These are phyloP conservation scores for Alcis repandata DNA, from an alignment of 2,888 invertebrate genomes.

Conservation along the genomic window DNA sequence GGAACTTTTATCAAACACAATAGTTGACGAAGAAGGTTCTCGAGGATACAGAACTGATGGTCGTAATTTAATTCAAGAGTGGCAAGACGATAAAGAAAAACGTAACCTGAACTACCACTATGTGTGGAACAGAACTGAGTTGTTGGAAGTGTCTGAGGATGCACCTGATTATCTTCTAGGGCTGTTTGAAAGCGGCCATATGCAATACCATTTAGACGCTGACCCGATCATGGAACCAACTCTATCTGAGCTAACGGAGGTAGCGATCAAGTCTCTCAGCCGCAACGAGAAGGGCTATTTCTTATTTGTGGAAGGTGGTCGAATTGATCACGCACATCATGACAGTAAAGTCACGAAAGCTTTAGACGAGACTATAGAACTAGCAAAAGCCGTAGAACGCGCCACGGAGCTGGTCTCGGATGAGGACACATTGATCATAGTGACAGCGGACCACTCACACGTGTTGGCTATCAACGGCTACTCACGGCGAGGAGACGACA, in stretches of 20 bases:
- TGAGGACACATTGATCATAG: conserved; percentile 92
- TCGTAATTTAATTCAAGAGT: conserved; percentile 88
- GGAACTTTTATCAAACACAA: conserved; percentile 87
- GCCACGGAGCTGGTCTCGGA: conserved; percentile 74
- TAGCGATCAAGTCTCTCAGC: conserved; percentile 90
- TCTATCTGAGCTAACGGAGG: conserved; percentile 81
- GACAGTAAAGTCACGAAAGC: conserved; percentile 85
- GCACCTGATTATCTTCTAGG: conserved; percentile 89
- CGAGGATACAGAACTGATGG: conserved; percentile 85
- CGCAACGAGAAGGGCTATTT: conserved; percentile 90
- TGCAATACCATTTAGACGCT: conserved; percentile 89
- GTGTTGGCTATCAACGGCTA: conserved; percentile 90
- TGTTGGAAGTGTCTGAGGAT: conserved; percentile 70
- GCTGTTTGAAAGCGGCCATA: conserved; percentile 87
- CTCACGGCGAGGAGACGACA: conserved; percentile 80
- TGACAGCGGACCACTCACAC: conserved; percentile 92
- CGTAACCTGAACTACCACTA: conserved; percentile 75
- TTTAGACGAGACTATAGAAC: conserved; percentile 89
- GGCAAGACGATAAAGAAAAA: conserved; percentile 83
- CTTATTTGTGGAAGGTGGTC: conserved; percentile 90
- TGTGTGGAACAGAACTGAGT: conserved; percentile 87
- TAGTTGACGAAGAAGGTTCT: conserved; percentile 81
- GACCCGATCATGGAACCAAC: conserved; percentile 66
- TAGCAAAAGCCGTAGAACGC: conserved; percentile 86
- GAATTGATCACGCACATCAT: conserved; percentile 90